A percentile compares a stretch with the other conserved stretches of the same genome.
Conservation (phyloP, 2,113 vertebrate species). For the Nanorana parkeri region DNA sequence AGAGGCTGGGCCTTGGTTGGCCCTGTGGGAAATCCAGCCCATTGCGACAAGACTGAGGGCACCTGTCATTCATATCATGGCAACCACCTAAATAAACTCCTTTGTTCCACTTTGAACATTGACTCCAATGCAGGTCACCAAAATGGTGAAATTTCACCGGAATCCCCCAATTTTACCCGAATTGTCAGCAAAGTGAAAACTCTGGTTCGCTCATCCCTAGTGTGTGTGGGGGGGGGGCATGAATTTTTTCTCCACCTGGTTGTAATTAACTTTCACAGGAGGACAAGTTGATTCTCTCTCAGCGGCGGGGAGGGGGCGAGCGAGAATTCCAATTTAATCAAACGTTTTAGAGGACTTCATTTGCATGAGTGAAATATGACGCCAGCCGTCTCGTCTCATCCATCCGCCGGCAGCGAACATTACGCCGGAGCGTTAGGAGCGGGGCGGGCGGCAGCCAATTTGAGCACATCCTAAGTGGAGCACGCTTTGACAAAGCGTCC, state of each 20-base stretch:
- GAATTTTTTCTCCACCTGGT: neutral
- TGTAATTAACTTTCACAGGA: slow-evolving; percentile 21
- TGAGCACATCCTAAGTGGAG: slow-evolving; percentile 18
- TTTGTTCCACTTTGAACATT: no score
- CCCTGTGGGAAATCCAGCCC: no score
- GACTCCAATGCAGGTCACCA: no score
- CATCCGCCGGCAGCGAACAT: neutral
- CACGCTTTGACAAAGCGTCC: slow-evolving; percentile 29
- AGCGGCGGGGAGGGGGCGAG: neutral
- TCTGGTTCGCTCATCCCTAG: no score
- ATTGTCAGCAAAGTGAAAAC: no score
- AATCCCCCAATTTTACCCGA: no score
- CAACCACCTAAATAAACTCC: no score
- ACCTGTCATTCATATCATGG: no score
- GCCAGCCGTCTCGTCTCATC: neutral
- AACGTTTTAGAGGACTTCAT: slow-evolving; percentile 8
- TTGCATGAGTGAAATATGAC: slow-evolving; percentile 32
- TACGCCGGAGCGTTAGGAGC: neutral
- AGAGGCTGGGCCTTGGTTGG: no score
- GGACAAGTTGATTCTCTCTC: neutral
- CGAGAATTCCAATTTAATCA: slow-evolving; percentile 21
- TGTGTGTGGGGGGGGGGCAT: no score
- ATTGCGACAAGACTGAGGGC: no score
- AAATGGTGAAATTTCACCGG: no score
- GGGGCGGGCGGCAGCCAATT: neutral